phyloP scores from a whole-genome alignment of 2,797 vertebrate species.

The Iguana delicatissima region DNA sequence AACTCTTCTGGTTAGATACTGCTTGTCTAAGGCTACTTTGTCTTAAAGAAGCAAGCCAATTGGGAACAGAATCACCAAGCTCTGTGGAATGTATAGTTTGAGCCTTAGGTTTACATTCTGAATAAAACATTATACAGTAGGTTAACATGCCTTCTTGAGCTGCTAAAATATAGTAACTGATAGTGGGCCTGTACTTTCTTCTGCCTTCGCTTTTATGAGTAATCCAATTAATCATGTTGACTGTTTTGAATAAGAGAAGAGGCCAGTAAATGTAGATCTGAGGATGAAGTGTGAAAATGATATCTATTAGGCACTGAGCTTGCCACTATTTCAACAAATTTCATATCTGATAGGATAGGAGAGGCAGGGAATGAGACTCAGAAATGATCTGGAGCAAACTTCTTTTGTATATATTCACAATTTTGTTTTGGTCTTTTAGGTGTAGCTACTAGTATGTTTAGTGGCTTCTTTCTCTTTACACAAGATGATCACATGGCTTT shows the following conservation, averaged over 20 bases:
- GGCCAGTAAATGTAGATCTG: not conserved
- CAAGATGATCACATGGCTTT: conserved; percentile 77
- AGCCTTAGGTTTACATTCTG: not conserved
- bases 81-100: not conserved
- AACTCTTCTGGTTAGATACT: not conserved
- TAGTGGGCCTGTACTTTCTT: not conserved
- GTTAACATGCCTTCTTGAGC: not conserved
- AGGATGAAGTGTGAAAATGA: conserved; percentile 17
- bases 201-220: not conserved
- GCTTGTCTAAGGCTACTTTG: not conserved
- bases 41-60: not conserved
- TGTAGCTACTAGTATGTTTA: not conserved
- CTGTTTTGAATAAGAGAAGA: conserved; percentile 10
- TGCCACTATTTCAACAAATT: not conserved
- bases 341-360: not conserved
- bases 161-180: not conserved
- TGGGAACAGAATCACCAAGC: not conserved
- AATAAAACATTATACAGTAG: not conserved
- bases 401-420: not conserved
- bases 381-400: not conserved
- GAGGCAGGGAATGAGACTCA: not conserved
- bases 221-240: conserved; percentile 11
- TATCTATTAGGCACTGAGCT: not conserved
- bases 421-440: conserved; percentile 31
- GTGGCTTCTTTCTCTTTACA: conserved; percentile 40